A percentile compares a stretch with the other conserved stretches of the same genome.
Conservation (phyloP, 2,797 vertebrate species). For the Phoeniculus purpureus region DNA sequence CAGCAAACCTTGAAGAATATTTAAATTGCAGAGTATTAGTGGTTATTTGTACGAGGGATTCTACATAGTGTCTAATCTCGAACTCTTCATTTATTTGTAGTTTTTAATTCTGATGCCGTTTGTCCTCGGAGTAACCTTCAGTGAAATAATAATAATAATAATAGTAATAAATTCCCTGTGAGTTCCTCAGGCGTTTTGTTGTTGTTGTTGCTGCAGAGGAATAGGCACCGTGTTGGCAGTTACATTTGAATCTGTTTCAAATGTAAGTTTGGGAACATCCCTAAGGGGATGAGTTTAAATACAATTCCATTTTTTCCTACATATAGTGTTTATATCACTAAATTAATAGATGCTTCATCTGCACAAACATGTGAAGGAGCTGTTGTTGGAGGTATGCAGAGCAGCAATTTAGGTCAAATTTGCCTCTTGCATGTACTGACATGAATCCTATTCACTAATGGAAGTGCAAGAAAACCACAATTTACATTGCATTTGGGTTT, state of each 20-base stretch:
- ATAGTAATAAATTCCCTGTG: not conserved
- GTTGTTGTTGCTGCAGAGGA: not conserved
- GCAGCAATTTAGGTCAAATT: not conserved
- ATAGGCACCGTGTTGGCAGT: not conserved
- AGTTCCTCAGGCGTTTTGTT: not conserved
- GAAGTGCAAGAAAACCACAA: not conserved
- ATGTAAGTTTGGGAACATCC: not conserved
- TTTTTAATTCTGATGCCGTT: not conserved
- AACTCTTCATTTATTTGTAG: not conserved
- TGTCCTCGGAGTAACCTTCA: not conserved
- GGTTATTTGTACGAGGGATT: not conserved
- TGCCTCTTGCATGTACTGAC: not conserved
- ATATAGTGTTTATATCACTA: not conserved
- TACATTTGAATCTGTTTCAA: not conserved
- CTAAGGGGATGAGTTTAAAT: not conserved
- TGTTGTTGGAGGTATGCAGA: not conserved
- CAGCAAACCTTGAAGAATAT: not conserved
- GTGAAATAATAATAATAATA: not conserved
- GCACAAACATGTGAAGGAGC: not conserved
- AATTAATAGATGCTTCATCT: not conserved
- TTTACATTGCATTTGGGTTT: not conserved
- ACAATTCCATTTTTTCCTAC: not conserved
- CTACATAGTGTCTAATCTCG: not conserved
- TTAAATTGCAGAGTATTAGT: not conserved
- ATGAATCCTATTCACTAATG: not conserved